Conservation (phyloP, 2,113 vertebrate genomes). For the Laticauda laticaudata region DNA sequence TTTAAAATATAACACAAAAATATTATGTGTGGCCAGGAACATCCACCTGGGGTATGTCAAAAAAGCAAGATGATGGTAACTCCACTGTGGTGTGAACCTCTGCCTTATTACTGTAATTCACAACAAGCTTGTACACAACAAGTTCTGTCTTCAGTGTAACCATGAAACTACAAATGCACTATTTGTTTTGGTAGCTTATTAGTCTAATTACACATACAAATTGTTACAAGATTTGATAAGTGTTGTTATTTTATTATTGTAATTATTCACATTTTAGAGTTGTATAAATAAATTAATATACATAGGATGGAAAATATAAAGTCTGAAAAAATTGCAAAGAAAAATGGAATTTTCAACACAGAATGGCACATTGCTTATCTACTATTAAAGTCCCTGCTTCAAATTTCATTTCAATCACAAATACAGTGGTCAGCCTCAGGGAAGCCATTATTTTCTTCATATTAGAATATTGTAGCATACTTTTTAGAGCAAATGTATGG, state of each 20-base stretch:
- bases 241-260: not conserved
- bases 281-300: conserved; percentile 14
- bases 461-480: not conserved
- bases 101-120: not conserved
- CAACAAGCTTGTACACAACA: not conserved
- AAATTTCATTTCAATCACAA: not conserved
- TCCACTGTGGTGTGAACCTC: not conserved
- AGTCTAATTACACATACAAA: not conserved
- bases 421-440: not conserved
- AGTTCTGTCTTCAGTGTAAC: not conserved
- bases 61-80: not conserved
- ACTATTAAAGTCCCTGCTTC: not conserved
- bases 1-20: not conserved
- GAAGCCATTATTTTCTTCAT: not conserved
- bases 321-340: not conserved
- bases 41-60: not conserved
- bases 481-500: not conserved
- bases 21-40: not conserved
- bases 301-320: not conserved
- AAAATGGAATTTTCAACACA: not conserved
- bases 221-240: accelerated
- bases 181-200: not conserved
- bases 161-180: not conserved
- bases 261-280: not conserved
- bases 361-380: not conserved